These are phyloP conservation scores for Pseudococcus jackbeardsleyi DNA, from an alignment of 2,888 invertebrate species.

Conservation along the genomic window DNA sequence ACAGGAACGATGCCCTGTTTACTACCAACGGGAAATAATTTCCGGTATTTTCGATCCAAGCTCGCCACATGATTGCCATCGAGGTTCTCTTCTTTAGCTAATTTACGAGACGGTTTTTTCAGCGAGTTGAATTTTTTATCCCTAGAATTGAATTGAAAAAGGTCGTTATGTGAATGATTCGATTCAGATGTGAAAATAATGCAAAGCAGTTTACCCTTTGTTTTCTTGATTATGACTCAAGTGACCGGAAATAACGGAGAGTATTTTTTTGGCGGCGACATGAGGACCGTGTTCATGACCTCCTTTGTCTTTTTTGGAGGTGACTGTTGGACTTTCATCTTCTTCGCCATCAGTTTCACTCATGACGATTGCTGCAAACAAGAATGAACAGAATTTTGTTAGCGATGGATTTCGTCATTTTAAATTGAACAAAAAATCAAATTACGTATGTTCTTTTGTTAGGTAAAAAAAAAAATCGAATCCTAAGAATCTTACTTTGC, in stretches of 20 bases:
- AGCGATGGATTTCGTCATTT: not conserved
- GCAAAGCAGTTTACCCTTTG: constrained; percentile 59
- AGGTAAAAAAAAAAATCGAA: not conserved
- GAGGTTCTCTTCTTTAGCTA: constrained; percentile 64
- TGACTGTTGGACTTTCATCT: constrained; percentile 67
- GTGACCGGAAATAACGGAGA: constrained; percentile 66
- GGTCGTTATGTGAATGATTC: not conserved
- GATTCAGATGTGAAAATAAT: not conserved
- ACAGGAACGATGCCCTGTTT: constrained; percentile 78
- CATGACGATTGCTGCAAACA: constrained; percentile 69
- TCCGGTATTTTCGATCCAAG: constrained; percentile 79
- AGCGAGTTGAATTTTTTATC: constrained; percentile 79
- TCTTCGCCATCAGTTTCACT: constrained; percentile 76
- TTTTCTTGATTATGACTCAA: constrained; percentile 56
- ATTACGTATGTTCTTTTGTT: not conserved
- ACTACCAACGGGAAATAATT: constrained; percentile 73
- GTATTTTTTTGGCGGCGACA: constrained; percentile 68
- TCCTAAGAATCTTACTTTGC: constrained; percentile 47
- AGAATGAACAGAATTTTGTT: not conserved
- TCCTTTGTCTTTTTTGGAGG: constrained; percentile 63
- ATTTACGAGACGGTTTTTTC: constrained; percentile 76
- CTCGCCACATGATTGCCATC: constrained; percentile 66
- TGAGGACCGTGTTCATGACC: constrained; percentile 68
- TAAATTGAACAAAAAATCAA: not conserved
- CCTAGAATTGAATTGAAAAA: constrained; percentile 67